phyloP scores from a whole-genome alignment of 2,797 vertebrate species.

The Hemibagrus guttatus region DNA sequence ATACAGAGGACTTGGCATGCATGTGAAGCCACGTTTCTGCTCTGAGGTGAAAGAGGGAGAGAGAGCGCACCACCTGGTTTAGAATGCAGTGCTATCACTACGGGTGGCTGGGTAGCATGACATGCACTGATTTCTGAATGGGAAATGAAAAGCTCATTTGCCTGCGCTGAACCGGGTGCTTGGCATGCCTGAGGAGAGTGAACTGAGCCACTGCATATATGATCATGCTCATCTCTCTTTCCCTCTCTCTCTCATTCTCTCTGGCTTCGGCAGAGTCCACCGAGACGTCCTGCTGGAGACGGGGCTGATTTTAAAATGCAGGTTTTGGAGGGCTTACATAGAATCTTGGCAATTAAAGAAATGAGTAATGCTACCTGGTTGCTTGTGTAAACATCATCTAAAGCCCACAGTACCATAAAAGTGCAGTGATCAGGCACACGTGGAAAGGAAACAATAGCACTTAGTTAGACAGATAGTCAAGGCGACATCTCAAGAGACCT shows the following conservation, averaged over 20 bases:
- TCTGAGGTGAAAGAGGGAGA: constrained; percentile 9
- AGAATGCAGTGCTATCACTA: constrained; percentile 59
- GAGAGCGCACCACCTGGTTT: constrained; percentile 42
- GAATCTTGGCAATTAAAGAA: constrained; percentile 34
- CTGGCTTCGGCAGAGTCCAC: constrained; percentile 34
- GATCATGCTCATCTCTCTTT: constrained; percentile 67
- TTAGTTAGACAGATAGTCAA: neutral
- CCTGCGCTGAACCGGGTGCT: constrained; percentile 57
- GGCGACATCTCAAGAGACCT: neutral
- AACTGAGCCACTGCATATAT: constrained; percentile 54
- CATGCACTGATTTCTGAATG: constrained; percentile 62
- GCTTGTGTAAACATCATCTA: constrained; percentile 29
- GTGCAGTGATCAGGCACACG: neutral
- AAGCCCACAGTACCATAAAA: constrained; percentile 23
- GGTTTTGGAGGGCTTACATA: constrained; percentile 33
- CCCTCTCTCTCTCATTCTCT: constrained; percentile 18
- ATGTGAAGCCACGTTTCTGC: constrained; percentile 10
- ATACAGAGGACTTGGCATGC: constrained; percentile 10
- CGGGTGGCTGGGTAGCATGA: constrained; percentile 39
- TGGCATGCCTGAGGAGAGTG: constrained; percentile 55
- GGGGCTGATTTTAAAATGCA: constrained; percentile 5
- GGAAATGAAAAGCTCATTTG: constrained; percentile 71
- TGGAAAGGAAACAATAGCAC: constrained; percentile 34
- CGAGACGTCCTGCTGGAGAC: constrained; percentile 28
- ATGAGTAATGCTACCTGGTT: constrained; percentile 29